A percentile compares a stretch with the other conserved stretches of the same genome.
phyloP scores from a whole-genome alignment of 1,140 invertebrate species.

The Planococcus citri region DNA sequence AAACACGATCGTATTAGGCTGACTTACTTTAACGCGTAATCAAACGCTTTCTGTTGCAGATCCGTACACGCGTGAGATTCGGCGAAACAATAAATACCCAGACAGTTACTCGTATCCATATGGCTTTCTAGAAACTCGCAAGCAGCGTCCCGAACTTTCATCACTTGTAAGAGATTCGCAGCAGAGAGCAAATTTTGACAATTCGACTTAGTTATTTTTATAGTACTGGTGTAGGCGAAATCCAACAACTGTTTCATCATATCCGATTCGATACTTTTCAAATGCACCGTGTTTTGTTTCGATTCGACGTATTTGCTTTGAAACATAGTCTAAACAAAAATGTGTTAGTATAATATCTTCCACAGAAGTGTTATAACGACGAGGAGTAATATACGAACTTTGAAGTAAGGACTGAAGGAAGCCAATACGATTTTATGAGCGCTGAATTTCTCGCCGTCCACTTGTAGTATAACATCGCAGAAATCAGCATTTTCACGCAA shows the following conservation, averaged over 20 bases:
- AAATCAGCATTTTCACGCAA: conserved; percentile 41
- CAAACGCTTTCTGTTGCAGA: conserved; percentile 36
- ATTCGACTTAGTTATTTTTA: conserved; percentile 40
- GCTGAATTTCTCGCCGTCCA: conserved; percentile 70
- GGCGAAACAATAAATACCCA: conserved; percentile 46
- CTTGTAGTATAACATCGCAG: conserved; percentile 69
- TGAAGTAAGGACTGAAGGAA: conserved; percentile 88
- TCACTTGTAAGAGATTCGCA: conserved; percentile 43
- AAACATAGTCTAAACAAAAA: conserved; percentile 41
- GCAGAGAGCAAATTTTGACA: conserved; percentile 41
- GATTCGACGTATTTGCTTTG: conserved; percentile 36
- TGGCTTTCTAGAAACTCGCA: conserved; percentile 41
- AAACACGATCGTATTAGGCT: conserved; percentile 11
- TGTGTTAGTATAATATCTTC: neutral
- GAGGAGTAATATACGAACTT: conserved; percentile 39
- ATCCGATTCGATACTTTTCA: conserved; percentile 41
- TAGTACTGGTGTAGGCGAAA: conserved; percentile 43
- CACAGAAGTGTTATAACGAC: too few species aligned
- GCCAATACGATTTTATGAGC: conserved; percentile 86
- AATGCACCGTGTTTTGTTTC: conserved; percentile 33
- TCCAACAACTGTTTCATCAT: conserved; percentile 40
- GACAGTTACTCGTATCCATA: conserved; percentile 43
- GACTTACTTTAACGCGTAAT: conserved; percentile 27
- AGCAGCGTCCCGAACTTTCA: conserved; percentile 41
- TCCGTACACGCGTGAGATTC: conserved; percentile 41